A percentile compares a stretch with the other conserved stretches of the same genome.
Conservation (phyloP, 37 sponge, comb jelly and placozoan species). For the Oscarella lobularis region DNA sequence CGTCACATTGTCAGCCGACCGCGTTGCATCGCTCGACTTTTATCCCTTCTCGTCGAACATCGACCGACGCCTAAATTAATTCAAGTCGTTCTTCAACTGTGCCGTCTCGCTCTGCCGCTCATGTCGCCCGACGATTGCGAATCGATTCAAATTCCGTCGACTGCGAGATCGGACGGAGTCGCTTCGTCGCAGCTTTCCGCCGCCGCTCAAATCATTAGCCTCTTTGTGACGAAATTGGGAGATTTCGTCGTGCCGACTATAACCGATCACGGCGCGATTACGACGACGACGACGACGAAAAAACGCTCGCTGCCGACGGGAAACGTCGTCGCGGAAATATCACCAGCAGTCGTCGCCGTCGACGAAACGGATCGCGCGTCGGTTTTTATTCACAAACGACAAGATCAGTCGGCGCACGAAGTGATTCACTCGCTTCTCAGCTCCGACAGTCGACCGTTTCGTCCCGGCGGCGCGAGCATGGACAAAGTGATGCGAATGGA, state of each 20-base stretch:
- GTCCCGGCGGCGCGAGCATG: conserved; percentile 16
- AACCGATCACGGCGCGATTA: conserved; percentile 2
- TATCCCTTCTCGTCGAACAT: conserved; percentile 80
- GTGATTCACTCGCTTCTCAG: conserved; percentile 61
- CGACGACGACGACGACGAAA: not conserved
- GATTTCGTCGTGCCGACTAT: conserved; percentile 56
- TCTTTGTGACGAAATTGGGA: conserved; percentile 77
- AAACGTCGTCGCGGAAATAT: no score
- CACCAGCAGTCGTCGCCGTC: not conserved
- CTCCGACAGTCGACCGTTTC: conserved; percentile 9
- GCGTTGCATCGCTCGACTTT: conserved; percentile 77
- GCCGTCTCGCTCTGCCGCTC: conserved; percentile 92
- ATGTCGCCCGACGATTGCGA: conserved; percentile 61
- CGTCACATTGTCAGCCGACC: conserved; percentile 69
- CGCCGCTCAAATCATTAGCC: conserved; percentile 50
- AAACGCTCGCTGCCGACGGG: not conserved
- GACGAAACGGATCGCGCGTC: conserved; percentile 53
- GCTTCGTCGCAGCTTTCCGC: not conserved
- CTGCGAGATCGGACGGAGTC: not conserved
- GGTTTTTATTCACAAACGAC: conserved; percentile 60
- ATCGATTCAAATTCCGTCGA: not conserved
- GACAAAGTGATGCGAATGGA: conserved; percentile 68
- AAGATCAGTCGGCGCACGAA: conserved; percentile 64
- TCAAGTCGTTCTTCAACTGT: conserved; percentile 76
- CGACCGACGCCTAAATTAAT: conserved; percentile 90